phyloP scores from a whole-genome alignment of 64 coral and sea anemone species.

The Montipora cactus region DNA sequence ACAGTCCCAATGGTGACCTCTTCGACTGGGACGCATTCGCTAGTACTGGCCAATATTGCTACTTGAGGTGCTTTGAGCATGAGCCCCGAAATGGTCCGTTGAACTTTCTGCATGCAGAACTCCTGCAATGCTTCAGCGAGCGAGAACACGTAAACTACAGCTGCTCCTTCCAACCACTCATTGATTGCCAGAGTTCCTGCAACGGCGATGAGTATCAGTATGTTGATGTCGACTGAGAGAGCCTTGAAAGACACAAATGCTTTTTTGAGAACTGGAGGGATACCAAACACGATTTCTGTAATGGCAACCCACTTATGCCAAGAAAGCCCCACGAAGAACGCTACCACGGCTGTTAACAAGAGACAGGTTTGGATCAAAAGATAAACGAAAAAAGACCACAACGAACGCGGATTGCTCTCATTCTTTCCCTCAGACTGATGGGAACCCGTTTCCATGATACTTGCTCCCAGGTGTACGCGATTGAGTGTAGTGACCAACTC shows the following conservation, averaged over 20 bases:
- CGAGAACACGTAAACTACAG: slow-evolving; percentile 94
- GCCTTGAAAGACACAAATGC: slow-evolving; percentile 67
- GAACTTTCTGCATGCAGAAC: slow-evolving; percentile 87
- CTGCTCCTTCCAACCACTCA: slow-evolving; percentile 93
- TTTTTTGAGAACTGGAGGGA: slow-evolving; percentile 76
- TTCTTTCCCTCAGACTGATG: slow-evolving; percentile 59
- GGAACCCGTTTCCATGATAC: slow-evolving; percentile 91
- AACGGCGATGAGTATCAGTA: slow-evolving; percentile 88
- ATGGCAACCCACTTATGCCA: slow-evolving; percentile 93
- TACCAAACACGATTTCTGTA: slow-evolving; percentile 90
- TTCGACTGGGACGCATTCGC: slow-evolving; percentile 82
- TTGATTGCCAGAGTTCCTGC: slow-evolving; percentile 83
- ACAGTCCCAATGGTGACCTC: slow-evolving; percentile 82
- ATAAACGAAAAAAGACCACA: slow-evolving; percentile 65
- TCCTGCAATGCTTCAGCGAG: slow-evolving; percentile 82
- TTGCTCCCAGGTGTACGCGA: slow-evolving; percentile 84
- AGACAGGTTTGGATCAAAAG: slow-evolving; percentile 76
- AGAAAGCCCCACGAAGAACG: slow-evolving; percentile 18
- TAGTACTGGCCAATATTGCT: slow-evolving; percentile 84
- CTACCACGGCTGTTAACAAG: slow-evolving; percentile 52
- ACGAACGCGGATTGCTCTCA: slow-evolving; percentile 30
- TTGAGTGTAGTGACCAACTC: slow-evolving; percentile 81
- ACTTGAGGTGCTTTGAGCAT: slow-evolving; percentile 93
- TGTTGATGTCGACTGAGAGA: slow-evolving; percentile 74
- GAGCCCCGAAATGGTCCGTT: slow-evolving; percentile 90